Conservation (phyloP, 2,797 vertebrate species). For the Morelia viridis region DNA sequence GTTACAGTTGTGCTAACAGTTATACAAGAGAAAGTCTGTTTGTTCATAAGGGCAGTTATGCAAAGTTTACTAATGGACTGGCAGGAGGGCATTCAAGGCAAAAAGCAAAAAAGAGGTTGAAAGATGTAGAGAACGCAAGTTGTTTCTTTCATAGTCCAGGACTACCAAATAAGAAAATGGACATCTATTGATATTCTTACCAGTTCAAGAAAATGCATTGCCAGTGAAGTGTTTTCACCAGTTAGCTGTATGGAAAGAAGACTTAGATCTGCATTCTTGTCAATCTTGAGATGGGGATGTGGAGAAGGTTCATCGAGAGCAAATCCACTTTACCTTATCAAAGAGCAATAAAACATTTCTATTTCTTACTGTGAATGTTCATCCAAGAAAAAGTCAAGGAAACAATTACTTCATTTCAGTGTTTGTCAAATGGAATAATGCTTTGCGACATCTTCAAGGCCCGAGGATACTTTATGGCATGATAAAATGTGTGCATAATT, state of each 20-base stretch:
- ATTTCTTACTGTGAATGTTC: conserved; percentile 34
- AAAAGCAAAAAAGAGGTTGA: not conserved
- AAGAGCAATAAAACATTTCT: conserved; percentile 47
- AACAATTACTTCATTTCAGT: conserved; percentile 37
- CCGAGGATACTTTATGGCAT: conserved; percentile 32
- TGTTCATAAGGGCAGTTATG: conserved; percentile 2
- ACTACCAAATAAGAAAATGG: not conserved
- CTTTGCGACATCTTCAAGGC: conserved; percentile 42
- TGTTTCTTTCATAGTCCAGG: not conserved
- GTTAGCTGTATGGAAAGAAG: conserved; percentile 2
- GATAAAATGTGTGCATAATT: conserved; percentile 41
- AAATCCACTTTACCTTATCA: conserved; percentile 46
- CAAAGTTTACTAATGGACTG: conserved; percentile 9
- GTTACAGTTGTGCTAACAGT: conserved; percentile 15
- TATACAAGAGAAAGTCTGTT: conserved; percentile 8
- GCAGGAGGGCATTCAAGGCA: conserved; percentile 13
- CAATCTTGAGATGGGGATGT: not conserved
- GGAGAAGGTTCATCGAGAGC: conserved; percentile 25
- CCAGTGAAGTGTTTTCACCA: not conserved
- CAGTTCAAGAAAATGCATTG: conserved; percentile 13
- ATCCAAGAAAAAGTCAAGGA: conserved; percentile 23
- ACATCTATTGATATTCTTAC: conserved; percentile 23
- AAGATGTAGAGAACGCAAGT: not conserved
- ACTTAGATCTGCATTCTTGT: conserved; percentile 21
- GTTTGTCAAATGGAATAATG: conserved; percentile 46